Evolutionary conservation across 2,888 invertebrate genomes (phyloP), one percentile per base, ranked within the genome.

Genomic region (Cosmorhoe ocellata): DNA sequence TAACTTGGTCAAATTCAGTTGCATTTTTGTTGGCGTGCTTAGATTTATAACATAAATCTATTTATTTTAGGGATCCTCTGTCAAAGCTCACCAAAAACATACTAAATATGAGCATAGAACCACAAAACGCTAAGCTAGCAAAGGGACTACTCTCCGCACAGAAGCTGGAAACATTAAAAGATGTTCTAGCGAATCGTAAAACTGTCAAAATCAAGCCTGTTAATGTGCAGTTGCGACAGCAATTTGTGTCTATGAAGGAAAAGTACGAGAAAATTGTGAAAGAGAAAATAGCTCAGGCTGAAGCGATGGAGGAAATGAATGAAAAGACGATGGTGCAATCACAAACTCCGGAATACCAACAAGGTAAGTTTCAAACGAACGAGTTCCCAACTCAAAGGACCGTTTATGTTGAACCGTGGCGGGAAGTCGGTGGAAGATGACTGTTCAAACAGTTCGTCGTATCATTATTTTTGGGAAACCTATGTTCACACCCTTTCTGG

Each of bases 111-210:
- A 89, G 84, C 59, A 76, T 91, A 12, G 89, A 91, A 48, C 79
- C 90, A 82, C 10, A 79, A 84, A 48, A 31, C 27, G 12, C 34
- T 3, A 48, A 53, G 27, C 38, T 22, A 30, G 6, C 37, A 2
- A 49, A 48, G 11, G 44, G 44, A 13, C 63, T 83, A n/a, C 72
- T 92, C 1, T 84, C 90, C 0, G 66, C 76, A 0, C 81, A 81
- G n/a, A 93, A 93, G 71, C 69, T 89, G 0, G 86, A 90, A 30
- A 90, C 91, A 1, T 75, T 93, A 1, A 76, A 90, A 51, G 86
- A 90, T 27, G 76, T 91, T 61, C 72, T 93, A 0, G 83, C 88
- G 0, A 90, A 91, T 47, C 88, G 91, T 55, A 90, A 91, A 54
- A 87, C 91, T 0, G 73, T 84, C 0, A 91, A 88, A 65, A 85